Conservation (phyloP, 2,888 invertebrate species). For the Lordiphosa andalusiaca region DNA sequence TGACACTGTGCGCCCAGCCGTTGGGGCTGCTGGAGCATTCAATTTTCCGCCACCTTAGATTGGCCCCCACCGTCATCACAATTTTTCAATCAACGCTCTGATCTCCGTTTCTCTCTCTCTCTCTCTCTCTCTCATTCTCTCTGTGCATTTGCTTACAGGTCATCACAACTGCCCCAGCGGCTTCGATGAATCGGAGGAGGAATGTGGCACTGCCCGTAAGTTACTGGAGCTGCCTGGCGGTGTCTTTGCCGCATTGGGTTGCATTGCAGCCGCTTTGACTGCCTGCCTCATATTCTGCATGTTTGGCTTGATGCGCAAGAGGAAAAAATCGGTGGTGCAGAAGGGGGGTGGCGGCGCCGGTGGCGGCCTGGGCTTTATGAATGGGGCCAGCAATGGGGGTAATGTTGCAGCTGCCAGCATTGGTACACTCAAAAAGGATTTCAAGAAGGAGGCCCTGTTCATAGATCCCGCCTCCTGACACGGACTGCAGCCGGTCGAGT, state of each 20-base stretch:
- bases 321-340: slow-evolving; percentile 82
- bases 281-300: slow-evolving; percentile 83
- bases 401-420: slow-evolving; percentile 61
- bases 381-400: slow-evolving; percentile 41
- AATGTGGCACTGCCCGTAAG: slow-evolving; percentile 83
- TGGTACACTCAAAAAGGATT: slow-evolving; percentile 84
- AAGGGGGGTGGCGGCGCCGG: slow-evolving; percentile 78
- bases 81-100: slow-evolving; percentile 40
- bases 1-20: slow-evolving; percentile 41
- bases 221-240: slow-evolving; percentile 82
- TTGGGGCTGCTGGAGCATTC: slow-evolving; percentile 29
- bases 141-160: slow-evolving; percentile 59
- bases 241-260: slow-evolving; percentile 82
- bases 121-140: slow-evolving; percentile 10
- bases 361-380: slow-evolving; percentile 36
- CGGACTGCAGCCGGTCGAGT: slow-evolving; percentile 93
- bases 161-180: slow-evolving; percentile 84
- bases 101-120: slow-evolving; percentile 15
- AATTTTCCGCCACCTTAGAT: slow-evolving; percentile 15
- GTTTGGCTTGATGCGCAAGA: slow-evolving; percentile 83
- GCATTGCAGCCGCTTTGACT: slow-evolving; percentile 83
- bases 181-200: slow-evolving; percentile 86
- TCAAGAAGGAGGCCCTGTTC: slow-evolving; percentile 80
- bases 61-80: slow-evolving; percentile 21
- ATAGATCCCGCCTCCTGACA: slow-evolving; percentile 89